These are phyloP conservation scores for Trichonephila clavata DNA, from an alignment of 1,140 invertebrate genomes.

Conservation along the genomic window DNA sequence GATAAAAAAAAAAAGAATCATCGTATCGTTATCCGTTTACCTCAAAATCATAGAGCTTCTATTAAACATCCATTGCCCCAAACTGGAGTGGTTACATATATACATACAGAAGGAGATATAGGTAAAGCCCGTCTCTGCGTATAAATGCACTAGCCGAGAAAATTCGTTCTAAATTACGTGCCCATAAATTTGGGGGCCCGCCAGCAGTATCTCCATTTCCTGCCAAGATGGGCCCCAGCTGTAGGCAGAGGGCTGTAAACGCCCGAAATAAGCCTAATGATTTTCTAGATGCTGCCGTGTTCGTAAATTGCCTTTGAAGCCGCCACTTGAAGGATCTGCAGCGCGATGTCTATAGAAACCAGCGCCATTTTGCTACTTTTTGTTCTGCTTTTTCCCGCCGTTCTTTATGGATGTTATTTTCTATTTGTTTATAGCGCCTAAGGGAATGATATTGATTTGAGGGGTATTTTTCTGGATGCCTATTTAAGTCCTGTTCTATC, in stretches of 20 bases:
- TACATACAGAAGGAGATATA: background rate
- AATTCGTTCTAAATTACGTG: constrained; percentile 71
- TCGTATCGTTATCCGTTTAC: constrained; percentile 24
- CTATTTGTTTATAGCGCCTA: constrained; percentile 65
- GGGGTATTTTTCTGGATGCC: background rate
- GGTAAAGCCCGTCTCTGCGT: background rate
- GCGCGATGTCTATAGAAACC: constrained; percentile 15
- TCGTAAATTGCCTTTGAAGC: constrained; percentile 74
- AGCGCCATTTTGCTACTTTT: constrained; percentile 37
- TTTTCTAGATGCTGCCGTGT: constrained; percentile 53
- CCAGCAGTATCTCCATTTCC: constrained; percentile 54
- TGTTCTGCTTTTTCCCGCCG: background rate
- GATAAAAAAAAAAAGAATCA: background rate
- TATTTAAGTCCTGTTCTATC: background rate
- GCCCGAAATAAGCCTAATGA: constrained; percentile 75
- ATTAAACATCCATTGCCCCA: constrained; percentile 32
- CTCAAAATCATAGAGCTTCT: constrained; percentile 46
- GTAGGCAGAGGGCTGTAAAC: constrained; percentile 60
- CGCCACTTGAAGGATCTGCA: constrained; percentile 38
- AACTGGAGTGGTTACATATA: background rate
- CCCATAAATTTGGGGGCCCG: constrained; percentile 64
- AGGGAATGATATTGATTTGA: constrained; percentile 64
- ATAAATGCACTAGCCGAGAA: constrained; percentile 42
- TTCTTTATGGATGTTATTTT: constrained; percentile 45
- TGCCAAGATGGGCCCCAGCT: constrained; percentile 70